Percentiles rank a stretch among this genome's conserved stretches.
Evolutionary conservation across 2,888 invertebrate species (phyloP).

Genomic region (Cacoxenus indagator): DNA sequence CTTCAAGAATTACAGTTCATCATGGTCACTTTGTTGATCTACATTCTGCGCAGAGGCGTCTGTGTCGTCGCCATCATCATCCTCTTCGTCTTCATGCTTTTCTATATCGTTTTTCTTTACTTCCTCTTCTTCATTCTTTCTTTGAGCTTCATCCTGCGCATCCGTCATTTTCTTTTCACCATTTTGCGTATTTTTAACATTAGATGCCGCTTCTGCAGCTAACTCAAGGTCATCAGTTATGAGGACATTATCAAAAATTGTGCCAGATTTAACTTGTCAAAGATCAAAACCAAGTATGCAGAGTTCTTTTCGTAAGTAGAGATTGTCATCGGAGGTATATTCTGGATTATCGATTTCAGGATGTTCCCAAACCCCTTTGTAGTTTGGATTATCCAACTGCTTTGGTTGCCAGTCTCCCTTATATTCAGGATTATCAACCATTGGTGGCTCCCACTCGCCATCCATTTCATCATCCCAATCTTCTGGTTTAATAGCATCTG

Average conservation of each 20-base stretch:
- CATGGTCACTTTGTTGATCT: constrained; percentile 68
- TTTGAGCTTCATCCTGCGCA: constrained; percentile 84
- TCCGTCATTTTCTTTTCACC: constrained; percentile 98
- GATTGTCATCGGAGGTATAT: constrained; percentile 84
- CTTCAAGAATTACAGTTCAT: constrained; percentile 65
- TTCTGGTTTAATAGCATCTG: constrained; percentile 96
- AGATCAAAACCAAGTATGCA: constrained; percentile 95
- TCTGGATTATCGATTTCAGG: constrained; percentile 98
- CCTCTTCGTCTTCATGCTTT: constrained; percentile 75
- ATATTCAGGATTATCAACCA: constrained; percentile 99
- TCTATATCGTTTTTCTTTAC: constrained; percentile 78
- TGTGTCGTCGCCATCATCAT: constrained; percentile 76
- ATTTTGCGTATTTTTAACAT: constrained; percentile 80
- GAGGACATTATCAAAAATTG: constrained; percentile 97
- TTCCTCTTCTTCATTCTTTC: constrained; percentile 75
- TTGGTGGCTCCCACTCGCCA: constrained; percentile 99
- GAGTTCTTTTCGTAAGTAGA: constrained; percentile 91
- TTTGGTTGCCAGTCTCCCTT: constrained; percentile 99
- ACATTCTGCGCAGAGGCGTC: constrained; percentile 71
- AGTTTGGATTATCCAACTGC: constrained; percentile 98
- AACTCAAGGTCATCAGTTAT: constrained; percentile 89
- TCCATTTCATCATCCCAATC: constrained; percentile 99
- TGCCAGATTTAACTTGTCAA: constrained; percentile 99
- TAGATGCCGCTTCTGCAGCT: constrained; percentile 77
- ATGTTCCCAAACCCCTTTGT: constrained; percentile 97